These are phyloP conservation scores for Otus sunia DNA, from an alignment of 2,113 vertebrate species.

Conservation along the genomic window DNA sequence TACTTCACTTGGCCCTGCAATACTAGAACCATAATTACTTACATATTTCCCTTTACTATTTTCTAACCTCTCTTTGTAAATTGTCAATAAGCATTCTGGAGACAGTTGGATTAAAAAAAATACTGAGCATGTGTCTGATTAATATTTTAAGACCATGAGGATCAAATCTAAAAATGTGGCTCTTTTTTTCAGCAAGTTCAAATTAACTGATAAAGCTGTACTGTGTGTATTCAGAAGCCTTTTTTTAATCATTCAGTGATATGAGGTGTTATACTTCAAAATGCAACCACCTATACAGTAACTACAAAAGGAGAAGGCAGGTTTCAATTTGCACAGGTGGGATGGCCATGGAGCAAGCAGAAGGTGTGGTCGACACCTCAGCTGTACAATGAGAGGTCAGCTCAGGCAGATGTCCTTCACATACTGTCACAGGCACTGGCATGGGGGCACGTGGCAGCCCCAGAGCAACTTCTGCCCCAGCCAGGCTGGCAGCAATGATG, in stretches of 20 bases:
- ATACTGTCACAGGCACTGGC: constrained; percentile 68
- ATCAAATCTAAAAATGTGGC: constrained; percentile 63
- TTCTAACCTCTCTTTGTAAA: constrained; percentile 74
- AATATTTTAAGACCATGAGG: constrained; percentile 78
- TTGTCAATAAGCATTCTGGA: constrained; percentile 75
- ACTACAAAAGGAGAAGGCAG: background rate
- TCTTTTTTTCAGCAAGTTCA: constrained; percentile 15
- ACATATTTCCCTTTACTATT: constrained; percentile 75
- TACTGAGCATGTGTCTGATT: constrained; percentile 71
- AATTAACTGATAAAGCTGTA: constrained; percentile 17
- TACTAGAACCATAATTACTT: constrained; percentile 71
- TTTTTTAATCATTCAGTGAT: background rate
- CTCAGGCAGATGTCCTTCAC: constrained; percentile 70
- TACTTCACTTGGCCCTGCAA: constrained; percentile 67
- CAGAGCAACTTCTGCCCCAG: constrained; percentile 75
- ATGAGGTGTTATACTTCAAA: background rate
- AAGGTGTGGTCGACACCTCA: background rate
- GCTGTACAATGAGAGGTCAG: constrained; percentile 78
- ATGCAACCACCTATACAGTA: background rate
- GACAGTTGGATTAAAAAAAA: constrained; percentile 71
- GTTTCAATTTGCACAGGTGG: background rate
- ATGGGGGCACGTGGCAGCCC: constrained; percentile 68
- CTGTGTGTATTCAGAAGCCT: background rate
- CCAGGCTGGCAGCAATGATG: background rate
- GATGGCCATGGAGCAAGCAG: background rate